Conservation (phyloP, 2,797 vertebrate genomes). For the Champsocephalus gunnari region DNA sequence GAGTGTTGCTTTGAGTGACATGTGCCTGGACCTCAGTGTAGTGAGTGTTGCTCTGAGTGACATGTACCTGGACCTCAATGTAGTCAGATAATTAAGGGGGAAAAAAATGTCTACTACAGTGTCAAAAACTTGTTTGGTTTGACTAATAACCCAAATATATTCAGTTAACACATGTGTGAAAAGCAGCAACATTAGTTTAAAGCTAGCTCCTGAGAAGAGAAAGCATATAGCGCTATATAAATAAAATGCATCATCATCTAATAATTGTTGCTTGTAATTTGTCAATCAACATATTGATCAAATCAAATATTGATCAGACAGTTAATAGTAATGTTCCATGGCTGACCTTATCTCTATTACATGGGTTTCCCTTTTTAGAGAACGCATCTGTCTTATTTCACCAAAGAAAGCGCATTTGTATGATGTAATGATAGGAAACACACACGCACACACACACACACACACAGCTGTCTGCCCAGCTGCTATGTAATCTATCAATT, state of each 20-base stretch:
- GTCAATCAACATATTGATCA: background rate
- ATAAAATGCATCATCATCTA: no score
- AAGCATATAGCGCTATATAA: background rate
- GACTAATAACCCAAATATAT: background rate
- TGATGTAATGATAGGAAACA: slow-evolving; percentile 65
- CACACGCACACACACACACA: background rate
- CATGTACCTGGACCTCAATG: no score
- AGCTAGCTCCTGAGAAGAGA: background rate
- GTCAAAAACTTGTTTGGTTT: no score
- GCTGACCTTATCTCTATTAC: background rate
- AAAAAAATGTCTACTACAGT: background rate
- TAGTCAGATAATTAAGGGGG: background rate
- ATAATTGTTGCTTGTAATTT: background rate
- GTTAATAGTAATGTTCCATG: background rate
- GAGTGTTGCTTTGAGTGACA: no score
- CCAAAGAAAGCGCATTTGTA: slow-evolving; percentile 42
- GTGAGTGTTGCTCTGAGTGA: no score
- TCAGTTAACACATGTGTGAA: background rate
- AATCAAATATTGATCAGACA: background rate
- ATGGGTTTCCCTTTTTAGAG: slow-evolving; percentile 50
- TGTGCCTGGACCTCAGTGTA: no score
- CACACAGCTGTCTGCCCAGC: slow-evolving; percentile 17
- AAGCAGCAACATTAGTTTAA: background rate
- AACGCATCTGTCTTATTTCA: background rate
- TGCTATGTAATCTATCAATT: slow-evolving; percentile 22